These are phyloP conservation scores for Macaca fascicularis DNA, from an alignment of 2,113 vertebrate genomes.

Conservation along the genomic window T2T-MFA8v1.1 NC_088376.1:146100501-146101000, in stretches of 20 bases:
- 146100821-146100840: not conserved
- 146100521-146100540: slow-evolving; percentile 35
- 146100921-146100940: not conserved
- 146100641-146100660: not conserved
- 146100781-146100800: not conserved
- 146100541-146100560: not conserved
- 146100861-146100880: not conserved
- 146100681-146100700: not conserved
- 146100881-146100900: not conserved
- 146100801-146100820: not conserved
- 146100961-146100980: not conserved
- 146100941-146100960: not conserved
- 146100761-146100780: not conserved
- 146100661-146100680: not conserved
- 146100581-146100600: not conserved
- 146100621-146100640: not conserved
- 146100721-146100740: not conserved
- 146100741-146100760: not conserved
- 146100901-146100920: not conserved
- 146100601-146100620: not conserved
- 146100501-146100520: slow-evolving; percentile 57
- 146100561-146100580: slow-evolving; percentile 33
- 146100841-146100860: not conserved
- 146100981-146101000: not conserved
- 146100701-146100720: not conserved